Percentiles rank a stretch among this genome's conserved stretches.
These are phyloP conservation scores for Oreochromis aureus DNA, from an alignment of 2,113 vertebrate species.

Conservation along the genomic window DNA sequence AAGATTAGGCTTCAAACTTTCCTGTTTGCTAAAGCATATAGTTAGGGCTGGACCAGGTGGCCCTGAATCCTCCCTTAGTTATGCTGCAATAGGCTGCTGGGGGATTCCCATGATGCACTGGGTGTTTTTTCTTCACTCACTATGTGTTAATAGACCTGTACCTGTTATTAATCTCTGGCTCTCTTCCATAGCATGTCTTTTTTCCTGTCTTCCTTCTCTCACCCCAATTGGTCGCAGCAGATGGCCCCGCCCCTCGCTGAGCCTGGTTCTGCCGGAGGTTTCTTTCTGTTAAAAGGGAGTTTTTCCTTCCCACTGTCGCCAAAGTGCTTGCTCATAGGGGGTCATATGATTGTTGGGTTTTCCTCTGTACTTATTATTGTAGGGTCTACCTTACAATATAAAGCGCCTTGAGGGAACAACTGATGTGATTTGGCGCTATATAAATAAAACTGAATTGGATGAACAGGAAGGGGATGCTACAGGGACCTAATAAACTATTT, in stretches of 20 bases:
- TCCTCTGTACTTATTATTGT: too few species aligned
- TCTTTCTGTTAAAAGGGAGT: background rate
- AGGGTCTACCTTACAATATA: too few species aligned
- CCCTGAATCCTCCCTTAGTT: too few species aligned
- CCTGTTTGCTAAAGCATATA: too few species aligned
- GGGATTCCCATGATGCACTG: too few species aligned
- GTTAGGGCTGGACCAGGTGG: too few species aligned
- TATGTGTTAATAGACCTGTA: rapidly evolving
- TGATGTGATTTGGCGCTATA: background rate
- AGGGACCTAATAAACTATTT: background rate
- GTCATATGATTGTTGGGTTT: too few species aligned
- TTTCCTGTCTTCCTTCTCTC: background rate
- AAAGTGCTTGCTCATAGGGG: too few species aligned
- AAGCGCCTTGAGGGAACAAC: background rate
- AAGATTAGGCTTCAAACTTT: background rate
- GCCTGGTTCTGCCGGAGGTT: background rate
- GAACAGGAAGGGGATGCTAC: background rate
- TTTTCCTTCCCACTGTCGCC: background rate
- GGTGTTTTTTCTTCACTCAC: background rate
- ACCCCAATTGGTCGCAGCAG: rapidly evolving
- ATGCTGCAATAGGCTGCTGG: too few species aligned
- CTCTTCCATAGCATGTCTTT: background rate
- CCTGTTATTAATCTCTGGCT: background rate
- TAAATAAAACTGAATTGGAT: background rate
- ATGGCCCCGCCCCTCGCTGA: too few species aligned